phyloP scores from a whole-genome alignment of 2,797 vertebrate species.

The Onychomys leucogaster region DNA sequence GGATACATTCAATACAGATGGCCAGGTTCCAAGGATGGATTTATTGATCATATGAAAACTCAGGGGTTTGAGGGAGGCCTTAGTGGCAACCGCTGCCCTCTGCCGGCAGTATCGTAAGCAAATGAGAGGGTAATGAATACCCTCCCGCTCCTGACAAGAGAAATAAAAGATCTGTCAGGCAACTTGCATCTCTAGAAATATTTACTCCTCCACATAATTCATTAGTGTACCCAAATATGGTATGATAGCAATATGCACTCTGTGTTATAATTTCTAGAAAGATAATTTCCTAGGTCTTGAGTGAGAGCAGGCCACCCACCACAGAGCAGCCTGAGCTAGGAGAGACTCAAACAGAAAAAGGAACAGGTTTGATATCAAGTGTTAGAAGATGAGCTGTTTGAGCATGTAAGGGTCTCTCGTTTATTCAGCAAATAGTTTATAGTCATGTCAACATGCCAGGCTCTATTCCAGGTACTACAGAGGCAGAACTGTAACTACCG shows the following conservation, averaged over 20 bases:
- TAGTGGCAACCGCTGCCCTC: conserved; percentile 59
- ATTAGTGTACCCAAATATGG: conserved; percentile 72
- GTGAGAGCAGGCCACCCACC: conserved; percentile 13
- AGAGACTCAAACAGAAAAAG: background rate
- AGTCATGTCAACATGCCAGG: background rate
- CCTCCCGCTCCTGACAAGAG: conserved; percentile 68
- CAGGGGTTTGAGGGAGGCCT: conserved; percentile 43
- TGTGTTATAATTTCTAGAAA: conserved; percentile 67
- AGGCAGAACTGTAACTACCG: background rate
- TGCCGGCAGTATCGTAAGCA: conserved; percentile 50
- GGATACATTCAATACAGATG: conserved; percentile 67
- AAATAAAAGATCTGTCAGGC: conserved; percentile 74
- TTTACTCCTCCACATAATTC: conserved; percentile 78
- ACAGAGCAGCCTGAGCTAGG: background rate
- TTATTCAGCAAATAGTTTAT: background rate
- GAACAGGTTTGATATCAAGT: background rate
- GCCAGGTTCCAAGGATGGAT: conserved; percentile 73
- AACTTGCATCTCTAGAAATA: conserved; percentile 74
- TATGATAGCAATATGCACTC: conserved; percentile 47
- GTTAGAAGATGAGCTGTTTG: background rate
- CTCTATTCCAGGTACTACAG: background rate
- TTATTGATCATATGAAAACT: conserved; percentile 78
- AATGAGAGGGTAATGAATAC: conserved; percentile 66
- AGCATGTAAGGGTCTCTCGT: too few relatives aligned
- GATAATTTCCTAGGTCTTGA: conserved; percentile 45